Percentiles rank a stretch among this genome's conserved stretches.
These are phyloP conservation scores for Rhopalosiphum nymphaeae DNA, from an alignment of 2,888 invertebrate species.

Conservation along the genomic window DNA sequence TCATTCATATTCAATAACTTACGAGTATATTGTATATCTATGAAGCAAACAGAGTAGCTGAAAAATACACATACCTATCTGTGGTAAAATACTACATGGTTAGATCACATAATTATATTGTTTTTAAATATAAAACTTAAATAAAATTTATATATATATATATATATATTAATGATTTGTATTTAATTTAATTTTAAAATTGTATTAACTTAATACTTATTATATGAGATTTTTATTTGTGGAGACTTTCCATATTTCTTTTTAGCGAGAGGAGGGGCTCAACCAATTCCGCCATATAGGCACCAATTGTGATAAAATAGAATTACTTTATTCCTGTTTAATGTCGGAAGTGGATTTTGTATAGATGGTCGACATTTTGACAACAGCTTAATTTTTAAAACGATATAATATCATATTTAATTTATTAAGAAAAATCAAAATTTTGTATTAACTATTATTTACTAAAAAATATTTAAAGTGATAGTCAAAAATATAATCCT, in stretches of 20 bases:
- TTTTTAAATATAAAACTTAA: not conserved
- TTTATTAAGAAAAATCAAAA: not conserved
- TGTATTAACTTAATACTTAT: not conserved
- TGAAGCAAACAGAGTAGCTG: not conserved
- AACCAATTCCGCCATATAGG: not conserved
- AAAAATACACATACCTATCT: not conserved
- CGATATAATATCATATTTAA: not conserved
- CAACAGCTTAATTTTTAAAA: not conserved
- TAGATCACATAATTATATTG: not conserved
- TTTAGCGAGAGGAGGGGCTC: not conserved
- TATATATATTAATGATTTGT: not conserved
- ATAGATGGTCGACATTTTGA: not conserved
- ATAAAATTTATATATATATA: too few relatives aligned
- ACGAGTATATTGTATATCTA: not conserved
- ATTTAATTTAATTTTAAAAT: not conserved
- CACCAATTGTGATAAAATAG: not conserved
- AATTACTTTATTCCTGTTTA: not conserved
- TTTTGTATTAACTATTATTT: not conserved
- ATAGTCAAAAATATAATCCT: not conserved
- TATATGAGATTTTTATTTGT: not conserved
- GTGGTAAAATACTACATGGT: not conserved
- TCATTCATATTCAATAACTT: not conserved
- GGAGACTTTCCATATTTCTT: not conserved
- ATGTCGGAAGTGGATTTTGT: not conserved
- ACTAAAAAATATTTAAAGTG: not conserved